phyloP scores from a whole-genome alignment of 2,888 invertebrate species.

The Phania funesta region DNA sequence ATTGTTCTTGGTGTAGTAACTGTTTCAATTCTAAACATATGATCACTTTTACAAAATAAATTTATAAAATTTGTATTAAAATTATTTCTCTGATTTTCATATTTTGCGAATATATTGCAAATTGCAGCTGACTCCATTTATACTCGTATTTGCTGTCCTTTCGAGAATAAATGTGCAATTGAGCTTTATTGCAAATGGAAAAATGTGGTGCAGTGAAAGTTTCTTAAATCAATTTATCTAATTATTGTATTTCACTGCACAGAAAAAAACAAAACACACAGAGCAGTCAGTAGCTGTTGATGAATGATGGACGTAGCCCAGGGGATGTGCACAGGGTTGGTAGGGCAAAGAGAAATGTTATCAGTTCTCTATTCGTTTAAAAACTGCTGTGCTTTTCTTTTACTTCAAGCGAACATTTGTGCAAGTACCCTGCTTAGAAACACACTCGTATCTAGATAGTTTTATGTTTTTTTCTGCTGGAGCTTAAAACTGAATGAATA shows the following conservation, averaged over 20 bases:
- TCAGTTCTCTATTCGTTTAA: no score
- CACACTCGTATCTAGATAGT: conserved; percentile 12
- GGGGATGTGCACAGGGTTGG: conserved; percentile 23
- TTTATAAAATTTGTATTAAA: conserved; percentile 2
- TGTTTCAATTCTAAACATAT: neutral
- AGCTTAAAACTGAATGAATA: conserved; percentile 16
- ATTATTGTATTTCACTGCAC: conserved; percentile 42
- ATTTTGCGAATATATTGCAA: conserved; percentile 1
- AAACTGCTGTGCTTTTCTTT: conserved; percentile 9
- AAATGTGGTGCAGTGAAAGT: conserved; percentile 49
- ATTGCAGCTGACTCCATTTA: conserved; percentile 39
- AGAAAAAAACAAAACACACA: neutral
- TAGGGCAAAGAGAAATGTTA: conserved; percentile 46
- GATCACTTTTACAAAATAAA: neutral
- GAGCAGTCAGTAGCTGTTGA: conserved; percentile 17
- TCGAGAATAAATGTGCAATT: conserved; percentile 23
- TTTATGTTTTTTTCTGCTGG: conserved; percentile 6
- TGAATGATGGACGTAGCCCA: conserved; percentile 18
- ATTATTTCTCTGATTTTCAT: neutral
- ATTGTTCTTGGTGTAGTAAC: no score
- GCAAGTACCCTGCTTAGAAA: neutral
- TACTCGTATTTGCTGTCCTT: conserved; percentile 36
- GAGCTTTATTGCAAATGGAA: conserved; percentile 23
- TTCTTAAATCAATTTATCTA: conserved; percentile 58
- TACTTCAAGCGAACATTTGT: neutral